Conservation (phyloP, 2,797 vertebrate species). For the Thripadectes ignobilis region DNA sequence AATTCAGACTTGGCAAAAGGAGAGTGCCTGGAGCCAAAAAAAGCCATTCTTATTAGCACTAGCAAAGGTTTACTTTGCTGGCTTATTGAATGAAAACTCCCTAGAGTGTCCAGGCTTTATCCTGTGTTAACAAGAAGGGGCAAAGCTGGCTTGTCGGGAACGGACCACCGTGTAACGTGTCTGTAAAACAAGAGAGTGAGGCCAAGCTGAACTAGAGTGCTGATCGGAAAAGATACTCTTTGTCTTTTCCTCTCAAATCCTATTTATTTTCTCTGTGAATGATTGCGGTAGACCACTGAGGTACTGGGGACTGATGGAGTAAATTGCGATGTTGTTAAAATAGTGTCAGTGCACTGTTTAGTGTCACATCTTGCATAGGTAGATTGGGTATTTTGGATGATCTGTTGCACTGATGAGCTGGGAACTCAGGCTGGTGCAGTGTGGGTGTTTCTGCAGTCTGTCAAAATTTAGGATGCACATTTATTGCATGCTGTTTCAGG, state of each 20-base stretch:
- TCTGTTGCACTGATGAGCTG: neutral
- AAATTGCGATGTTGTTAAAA: neutral
- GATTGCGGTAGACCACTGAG: slow-evolving; percentile 4
- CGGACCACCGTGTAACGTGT: accelerated
- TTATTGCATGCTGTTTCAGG: neutral
- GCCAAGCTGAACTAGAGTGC: neutral
- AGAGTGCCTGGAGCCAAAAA: slow-evolving; percentile 49
- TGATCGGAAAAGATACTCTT: neutral
- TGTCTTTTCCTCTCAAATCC: slow-evolving; percentile 15
- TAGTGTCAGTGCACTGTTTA: neutral
- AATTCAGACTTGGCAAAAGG: slow-evolving; percentile 40
- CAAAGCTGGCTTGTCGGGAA: slow-evolving; percentile 6
- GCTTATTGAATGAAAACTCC: slow-evolving; percentile 64
- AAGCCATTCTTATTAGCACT: slow-evolving; percentile 44
- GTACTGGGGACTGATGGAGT: neutral
- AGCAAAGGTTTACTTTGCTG: slow-evolving; percentile 46
- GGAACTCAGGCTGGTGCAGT: neutral
- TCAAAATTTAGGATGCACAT: neutral
- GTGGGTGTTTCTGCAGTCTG: neutral
- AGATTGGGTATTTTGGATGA: neutral
- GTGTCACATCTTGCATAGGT: neutral
- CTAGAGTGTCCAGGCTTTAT: slow-evolving; percentile 48
- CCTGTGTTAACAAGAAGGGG: slow-evolving; percentile 45
- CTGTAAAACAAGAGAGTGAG: neutral
- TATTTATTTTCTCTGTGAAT: slow-evolving; percentile 44